Conservation (phyloP, 2,888 invertebrate species). For the Spatulosminthurus flaviceps region DNA sequence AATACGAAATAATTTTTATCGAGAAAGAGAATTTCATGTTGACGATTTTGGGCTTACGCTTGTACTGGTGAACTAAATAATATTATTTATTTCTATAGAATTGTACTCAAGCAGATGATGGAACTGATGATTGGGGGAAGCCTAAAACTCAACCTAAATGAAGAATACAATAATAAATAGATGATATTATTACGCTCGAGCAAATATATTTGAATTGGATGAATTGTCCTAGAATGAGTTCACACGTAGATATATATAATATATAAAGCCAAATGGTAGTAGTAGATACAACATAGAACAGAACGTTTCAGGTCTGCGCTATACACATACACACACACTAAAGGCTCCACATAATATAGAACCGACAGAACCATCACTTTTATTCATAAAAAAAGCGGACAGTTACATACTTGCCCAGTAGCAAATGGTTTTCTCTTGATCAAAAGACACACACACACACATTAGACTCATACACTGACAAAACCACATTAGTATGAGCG, state of each 20-base stretch:
- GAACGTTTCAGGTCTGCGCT: too few relatives aligned
- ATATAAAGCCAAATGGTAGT: too few relatives aligned
- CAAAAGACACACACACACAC: background rate
- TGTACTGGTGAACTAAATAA: constrained; percentile 33
- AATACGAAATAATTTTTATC: constrained; percentile 24
- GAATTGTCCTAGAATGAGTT: constrained; percentile 18
- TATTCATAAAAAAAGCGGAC: background rate
- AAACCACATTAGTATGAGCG: constrained; percentile 26
- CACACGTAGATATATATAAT: background rate
- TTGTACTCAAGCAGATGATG: constrained; percentile 34
- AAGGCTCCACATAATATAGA: too few relatives aligned
- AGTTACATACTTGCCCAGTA: constrained; percentile 11
- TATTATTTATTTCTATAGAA: constrained; percentile 37
- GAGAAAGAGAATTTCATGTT: constrained; percentile 30
- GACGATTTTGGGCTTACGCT: constrained; percentile 38
- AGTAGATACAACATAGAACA: too few relatives aligned
- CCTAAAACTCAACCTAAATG: background rate
- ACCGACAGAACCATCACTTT: background rate
- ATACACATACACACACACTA: background rate
- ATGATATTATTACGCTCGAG: constrained; percentile 6
- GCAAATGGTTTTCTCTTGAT: constrained; percentile 3
- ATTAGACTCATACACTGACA: constrained; percentile 21
- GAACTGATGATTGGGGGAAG: constrained; percentile 32
- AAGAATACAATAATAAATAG: constrained; percentile 25
- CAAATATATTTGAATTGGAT: constrained; percentile 7